Percentiles rank a stretch among this genome's conserved stretches.
phyloP scores from a whole-genome alignment of 1,140 invertebrate genomes.

The Brachionus rotundiformis region DNA sequence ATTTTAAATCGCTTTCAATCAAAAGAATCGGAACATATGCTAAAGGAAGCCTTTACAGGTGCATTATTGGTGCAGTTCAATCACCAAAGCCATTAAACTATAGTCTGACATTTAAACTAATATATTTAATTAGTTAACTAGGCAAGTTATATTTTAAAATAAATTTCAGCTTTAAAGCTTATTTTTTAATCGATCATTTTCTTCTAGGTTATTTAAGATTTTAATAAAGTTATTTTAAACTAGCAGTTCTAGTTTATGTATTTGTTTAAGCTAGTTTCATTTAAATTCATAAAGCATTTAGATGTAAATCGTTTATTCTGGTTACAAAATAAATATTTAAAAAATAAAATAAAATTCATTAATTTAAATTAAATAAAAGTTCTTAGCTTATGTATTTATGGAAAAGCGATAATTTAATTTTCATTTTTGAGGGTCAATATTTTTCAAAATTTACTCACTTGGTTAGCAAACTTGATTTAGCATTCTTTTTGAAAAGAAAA shows the following conservation, averaged over 20 bases:
- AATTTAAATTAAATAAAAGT: too few species aligned
- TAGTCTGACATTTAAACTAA: too few species aligned
- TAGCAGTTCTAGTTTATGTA: background rate
- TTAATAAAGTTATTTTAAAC: background rate
- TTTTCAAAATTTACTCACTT: background rate
- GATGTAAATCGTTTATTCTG: background rate
- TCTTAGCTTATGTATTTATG: background rate
- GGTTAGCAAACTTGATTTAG: background rate
- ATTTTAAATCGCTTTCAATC: background rate
- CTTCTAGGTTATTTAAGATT: slow-evolving; percentile 19
- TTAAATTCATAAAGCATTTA: background rate
- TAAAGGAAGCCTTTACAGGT: background rate
- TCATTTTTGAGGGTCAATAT: background rate
- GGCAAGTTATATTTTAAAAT: too few species aligned
- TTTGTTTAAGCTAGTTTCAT: background rate
- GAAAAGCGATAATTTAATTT: background rate
- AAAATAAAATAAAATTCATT: too few species aligned
- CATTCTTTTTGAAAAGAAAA: background rate
- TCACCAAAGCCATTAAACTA: too few species aligned
- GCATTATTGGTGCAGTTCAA: too few species aligned
- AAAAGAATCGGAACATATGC: background rate
- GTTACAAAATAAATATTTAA: background rate
- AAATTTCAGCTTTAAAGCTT: background rate
- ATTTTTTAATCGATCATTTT: background rate
- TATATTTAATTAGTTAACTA: too few species aligned